Evolutionary conservation across 2,113 vertebrate species (phyloP), one percentile per base, ranked within the genome.

Genomic region (Salvator merianae): DNA sequence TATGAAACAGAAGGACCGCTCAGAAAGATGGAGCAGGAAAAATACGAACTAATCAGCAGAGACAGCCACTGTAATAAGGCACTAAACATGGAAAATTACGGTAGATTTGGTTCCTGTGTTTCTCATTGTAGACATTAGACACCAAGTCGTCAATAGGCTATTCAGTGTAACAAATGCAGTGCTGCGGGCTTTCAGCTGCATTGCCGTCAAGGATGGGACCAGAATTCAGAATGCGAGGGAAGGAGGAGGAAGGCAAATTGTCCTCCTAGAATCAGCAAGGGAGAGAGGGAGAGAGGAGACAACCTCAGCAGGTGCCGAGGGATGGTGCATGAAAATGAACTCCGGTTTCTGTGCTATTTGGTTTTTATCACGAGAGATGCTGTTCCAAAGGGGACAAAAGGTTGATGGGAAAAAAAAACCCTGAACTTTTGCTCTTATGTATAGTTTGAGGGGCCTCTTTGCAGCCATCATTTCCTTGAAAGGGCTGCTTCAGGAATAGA

Each of bases 31-130:
- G 3, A 26, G 89, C 43, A 80, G 84, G 91, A 86, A 85, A 88
- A 91, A 88, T 72, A 77, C 6, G 71, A 90, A 89, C 79, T 89
- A 82, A 91, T 93, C 91, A 84, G 84, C 32, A 84, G 88, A 92
- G 90, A 90, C 84, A 47, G 84, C 87, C 79, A 36, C 69, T 82
- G 89, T 90, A 88, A 77, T 79, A 40, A 85, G 40, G 71, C 87
- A 88, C 89, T 82, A 88, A 92, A 93, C 82, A 69, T 10, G 73
- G 95, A 85, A 90, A 90, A 93, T 87, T 69, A 68, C 88, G 65
- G 91, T 84, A 50, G 84, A 77, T 88, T 76, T 84, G 91, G 84
- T 92, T 43, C 75, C 82, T 93, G 81, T 76, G 83, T 84, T 88
- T 89, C 79, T 89, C n/a, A 0, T 73, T 47, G 81, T 84, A n/a